Evolutionary conservation across 2,888 invertebrate species (phyloP), one percentile per base, ranked within the genome.

Genomic region (Nomada goodeniana): DNA sequence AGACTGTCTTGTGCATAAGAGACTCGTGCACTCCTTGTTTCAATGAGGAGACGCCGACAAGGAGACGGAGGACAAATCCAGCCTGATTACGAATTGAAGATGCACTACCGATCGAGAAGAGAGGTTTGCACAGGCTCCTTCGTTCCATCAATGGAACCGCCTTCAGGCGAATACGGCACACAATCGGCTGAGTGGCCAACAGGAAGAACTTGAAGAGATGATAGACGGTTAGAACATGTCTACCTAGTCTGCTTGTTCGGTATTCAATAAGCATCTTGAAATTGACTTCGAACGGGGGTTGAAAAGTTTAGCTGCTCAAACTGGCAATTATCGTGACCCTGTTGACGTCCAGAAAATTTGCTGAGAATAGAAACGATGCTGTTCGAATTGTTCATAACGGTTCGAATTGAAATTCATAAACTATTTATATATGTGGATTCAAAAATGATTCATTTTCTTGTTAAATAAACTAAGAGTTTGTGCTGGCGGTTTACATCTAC

Each of bases 81-180:
- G 82, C 82, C 86, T 89, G 90, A 88, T 90, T 90, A 89, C 87
- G 83, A 90, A 88, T 90, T 89, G 88, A 90, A 85, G 80, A 68
- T 68, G 80, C 73, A 71, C 74, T 64, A 55, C 53, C 74, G 72
- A 73, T 70, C 69, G 69, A 52, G 68, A 57, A 20, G 71, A 75
- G 63, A 80, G 75, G 80, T 80, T 81, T 82, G 70, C 75, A 64
- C 61, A 63, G 63, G 52, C 67, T 53, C 42, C 29, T 71, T 76
- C 47, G 53, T 73, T 72, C 65, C 20, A 23, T 61, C 65, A 53
- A 59, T 53, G 23, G 60, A 55, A 55, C 52, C 65, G 50, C n/a
- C 61, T 69, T 23, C 26, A 55, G 63, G 63, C 76, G 78, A 85
- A 81, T 84, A 65, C 78, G 83, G 65, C 70, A 82, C 80, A 73